Percentiles rank a stretch among this genome's conserved stretches.
Conservation (phyloP, 2,113 vertebrate species). For the Neotragus pygmaeus region DNA sequence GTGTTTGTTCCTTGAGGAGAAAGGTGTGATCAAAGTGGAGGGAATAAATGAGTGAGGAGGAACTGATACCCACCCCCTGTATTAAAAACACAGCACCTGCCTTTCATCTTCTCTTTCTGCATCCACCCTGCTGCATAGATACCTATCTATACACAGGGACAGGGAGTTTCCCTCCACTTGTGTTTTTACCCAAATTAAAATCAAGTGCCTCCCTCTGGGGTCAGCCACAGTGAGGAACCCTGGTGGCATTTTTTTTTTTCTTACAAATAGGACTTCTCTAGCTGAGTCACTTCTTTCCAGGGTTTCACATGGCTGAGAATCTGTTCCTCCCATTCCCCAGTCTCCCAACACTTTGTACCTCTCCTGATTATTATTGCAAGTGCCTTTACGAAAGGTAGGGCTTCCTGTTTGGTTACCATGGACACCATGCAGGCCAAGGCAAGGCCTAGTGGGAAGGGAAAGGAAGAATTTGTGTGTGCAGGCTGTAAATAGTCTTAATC, state of each 20-base stretch:
- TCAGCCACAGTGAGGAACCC: not conserved
- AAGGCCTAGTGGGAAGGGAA: not conserved
- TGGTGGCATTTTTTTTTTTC: not conserved
- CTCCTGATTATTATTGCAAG: constrained; percentile 32
- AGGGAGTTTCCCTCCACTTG: not conserved
- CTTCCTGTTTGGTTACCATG: constrained; percentile 64
- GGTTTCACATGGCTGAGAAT: not conserved
- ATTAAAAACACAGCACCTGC: not conserved
- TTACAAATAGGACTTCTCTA: constrained; percentile 50
- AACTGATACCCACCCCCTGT: not conserved
- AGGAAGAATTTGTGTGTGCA: constrained; percentile 31
- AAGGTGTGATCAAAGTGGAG: not conserved
- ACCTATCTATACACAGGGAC: not conserved
- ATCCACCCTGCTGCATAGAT: not conserved
- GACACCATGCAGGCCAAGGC: constrained; percentile 35
- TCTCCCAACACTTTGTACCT: not conserved
- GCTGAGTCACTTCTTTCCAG: constrained; percentile 60
- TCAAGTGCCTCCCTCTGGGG: not conserved
- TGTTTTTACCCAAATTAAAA: not conserved
- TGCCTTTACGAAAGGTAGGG: constrained; percentile 50
- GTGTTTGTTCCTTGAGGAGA: not conserved
- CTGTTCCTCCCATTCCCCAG: not conserved
- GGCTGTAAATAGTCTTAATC: constrained; percentile 71
- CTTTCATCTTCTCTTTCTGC: not conserved
- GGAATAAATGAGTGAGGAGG: not conserved